Base-by-base conservation (phyloP, 2,113 vertebrate species). In the Sitta europaea region DNA sequence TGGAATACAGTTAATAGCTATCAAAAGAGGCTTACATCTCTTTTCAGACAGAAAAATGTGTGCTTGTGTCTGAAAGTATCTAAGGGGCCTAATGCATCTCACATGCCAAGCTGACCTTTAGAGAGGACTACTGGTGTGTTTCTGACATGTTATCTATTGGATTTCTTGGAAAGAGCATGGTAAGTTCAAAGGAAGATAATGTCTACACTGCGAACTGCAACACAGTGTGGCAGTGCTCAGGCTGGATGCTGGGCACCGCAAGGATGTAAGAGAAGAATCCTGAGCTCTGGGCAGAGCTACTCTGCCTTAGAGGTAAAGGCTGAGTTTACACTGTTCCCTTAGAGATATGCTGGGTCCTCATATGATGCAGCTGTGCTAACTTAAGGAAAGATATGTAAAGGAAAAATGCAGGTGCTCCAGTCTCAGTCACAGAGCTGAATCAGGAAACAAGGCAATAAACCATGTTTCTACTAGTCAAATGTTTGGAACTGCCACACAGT, bases 141-240 rank as follows among this genome's bases (percentile, higher is more conserved):
- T 86, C 53, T 0, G 1, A 63, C 63, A 59, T 12, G 42, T 75
- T 72, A 38, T 67, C 40, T 50, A 28, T 35, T 6, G 1, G 24
- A 51, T 68, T 58, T 68, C 51, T 90, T 51, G 54, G 36, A 65
- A 73, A 70, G 54, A 73, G 59, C 9, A 27, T 11, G 8, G 11
- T 35, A 78, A 57, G 1, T 28, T 74, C 19, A 71, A 85, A 66
- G 72, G 18, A 94, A 90, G 66, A 43, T 50, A 74, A 85, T 22
- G 42, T 36, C 61, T 66, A 3, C 27, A 43, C 7, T 33, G 22
- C 36, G 61, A 36, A 36, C 12, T 29, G 28, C 45, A 84, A 55
- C 29, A 25, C 35, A 65, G 6, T 1, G 2, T 48, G 23, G 14
- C 4, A 3, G 43, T 54, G 48, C 20, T 71, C 0, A 1, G 57